These are phyloP conservation scores for Erethizon dorsatum DNA, from an alignment of 2,797 vertebrate species.

Conservation along the genomic window DNA sequence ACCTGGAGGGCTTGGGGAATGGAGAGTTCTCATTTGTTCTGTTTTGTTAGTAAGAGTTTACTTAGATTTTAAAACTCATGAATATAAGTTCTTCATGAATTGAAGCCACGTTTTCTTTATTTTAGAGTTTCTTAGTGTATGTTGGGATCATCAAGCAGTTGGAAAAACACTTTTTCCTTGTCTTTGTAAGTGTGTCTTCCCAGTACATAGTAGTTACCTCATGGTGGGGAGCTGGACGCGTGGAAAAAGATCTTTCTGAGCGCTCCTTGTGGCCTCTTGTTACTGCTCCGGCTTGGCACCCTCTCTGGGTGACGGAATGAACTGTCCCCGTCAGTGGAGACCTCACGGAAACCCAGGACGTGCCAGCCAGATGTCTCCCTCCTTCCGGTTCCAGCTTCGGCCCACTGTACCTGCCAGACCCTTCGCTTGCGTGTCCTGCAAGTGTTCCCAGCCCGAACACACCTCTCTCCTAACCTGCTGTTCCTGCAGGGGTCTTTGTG, in stretches of 20 bases:
- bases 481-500: not conserved
- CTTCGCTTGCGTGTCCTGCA: not conserved
- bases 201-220: too few relatives aligned
- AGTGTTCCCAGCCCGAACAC: not conserved
- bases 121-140: constrained; percentile 23
- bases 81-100: constrained; percentile 45
- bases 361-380: constrained; percentile 4
- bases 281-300: not conserved
- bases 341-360: not conserved
- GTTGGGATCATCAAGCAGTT: not conserved
- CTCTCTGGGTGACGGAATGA: not conserved
- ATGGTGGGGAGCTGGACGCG: too few relatives aligned
- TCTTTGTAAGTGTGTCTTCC: not conserved
- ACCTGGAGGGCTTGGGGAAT: constrained; percentile 58
- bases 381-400: not conserved
- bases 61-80: constrained; percentile 58
- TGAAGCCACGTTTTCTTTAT: constrained; percentile 41
- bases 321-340: too few relatives aligned
- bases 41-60: constrained; percentile 73
- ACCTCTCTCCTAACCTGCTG: not conserved
- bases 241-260: too few relatives aligned
- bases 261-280: too few relatives aligned
- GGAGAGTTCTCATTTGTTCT: constrained; percentile 63
- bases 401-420: not conserved
- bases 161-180: not conserved